Evolutionary conservation across 2,797 vertebrate species (phyloP), one percentile per base, ranked within the genome.

Genomic region (Columba guinea): DNA sequence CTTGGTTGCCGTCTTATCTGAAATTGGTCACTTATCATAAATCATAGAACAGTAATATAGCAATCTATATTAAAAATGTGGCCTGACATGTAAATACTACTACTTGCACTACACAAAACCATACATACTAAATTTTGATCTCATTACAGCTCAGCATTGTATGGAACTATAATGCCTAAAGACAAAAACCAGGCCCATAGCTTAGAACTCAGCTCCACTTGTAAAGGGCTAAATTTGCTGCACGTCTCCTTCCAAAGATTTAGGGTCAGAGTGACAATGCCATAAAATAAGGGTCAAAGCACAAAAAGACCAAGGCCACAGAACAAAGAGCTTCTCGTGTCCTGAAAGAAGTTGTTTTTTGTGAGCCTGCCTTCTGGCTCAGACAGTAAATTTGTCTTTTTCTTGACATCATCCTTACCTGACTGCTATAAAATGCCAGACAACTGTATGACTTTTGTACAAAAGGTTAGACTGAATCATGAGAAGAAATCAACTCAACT

Each of bases 311-410:
- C 91, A 88, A 93, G 95, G 91, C 89, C 95, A 96, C 70, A 90
- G 91, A 96, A 96, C 91, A 97, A 96, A 94, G 89, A 91, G 70
- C 91, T 97, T 90, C 79, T 94, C 91, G 87, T 96, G 94, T 96
- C 87, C 63, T 95, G 70, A 91, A 91, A 94, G 87, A 95, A 93
- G 89, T 88, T 69, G 63, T 76, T 87, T 94, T 94, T 84, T 97
- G 91, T 95, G 60, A 93, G 76, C 44, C 79, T 93, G 94, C 76
- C 76, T 93, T 88, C 89, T 93, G 80, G 65, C 70, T 87, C 39
- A 76, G 73, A 69, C 59, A 93, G 79, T 88, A 92, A 87, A 94
- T 95, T 93, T 93, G 74, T 95, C 89, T 92, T 93, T 91, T 87
- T 78, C 84, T 88, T 93, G 89, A 90, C 85, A 86, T 73, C 94